Evolutionary conservation across 2,113 vertebrate genomes (phyloP).

Genomic region (Hylia prasina): DNA sequence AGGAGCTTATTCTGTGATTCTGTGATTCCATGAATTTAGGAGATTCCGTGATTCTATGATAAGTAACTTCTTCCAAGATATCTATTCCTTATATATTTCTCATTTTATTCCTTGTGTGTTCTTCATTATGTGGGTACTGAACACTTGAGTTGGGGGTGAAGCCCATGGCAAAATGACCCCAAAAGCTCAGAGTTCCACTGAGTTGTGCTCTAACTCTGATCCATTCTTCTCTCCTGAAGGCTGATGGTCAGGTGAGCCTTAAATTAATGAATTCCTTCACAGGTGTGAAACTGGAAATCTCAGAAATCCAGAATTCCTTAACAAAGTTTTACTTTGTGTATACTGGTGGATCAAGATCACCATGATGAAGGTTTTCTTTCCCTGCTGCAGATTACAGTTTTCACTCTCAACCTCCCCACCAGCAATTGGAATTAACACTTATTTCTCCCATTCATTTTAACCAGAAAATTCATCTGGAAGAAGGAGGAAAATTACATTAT

Average conservation of each 20-base stretch:
- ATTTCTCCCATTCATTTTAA: not conserved
- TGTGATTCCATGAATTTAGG: not conserved
- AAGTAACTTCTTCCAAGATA: not conserved
- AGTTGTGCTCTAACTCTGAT: not conserved
- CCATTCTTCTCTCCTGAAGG: not conserved
- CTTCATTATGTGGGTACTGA: not conserved
- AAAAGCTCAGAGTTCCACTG: not conserved
- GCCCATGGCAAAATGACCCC: not conserved
- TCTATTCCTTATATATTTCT: not conserved
- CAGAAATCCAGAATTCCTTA: not conserved
- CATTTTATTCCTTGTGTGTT: not conserved
- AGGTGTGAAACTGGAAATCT: not conserved
- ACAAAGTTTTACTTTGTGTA: too few species aligned
- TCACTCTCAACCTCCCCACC: not conserved
- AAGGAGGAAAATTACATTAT: accelerated
- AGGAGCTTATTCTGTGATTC: not conserved
- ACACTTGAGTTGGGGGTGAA: not conserved
- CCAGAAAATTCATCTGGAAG: not conserved
- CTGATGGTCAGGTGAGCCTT: not conserved
- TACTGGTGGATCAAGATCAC: not conserved
- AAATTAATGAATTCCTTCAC: not conserved
- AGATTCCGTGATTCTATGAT: not conserved
- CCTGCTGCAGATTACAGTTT: not conserved
- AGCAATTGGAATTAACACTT: not conserved
- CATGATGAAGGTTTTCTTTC: not conserved